A percentile compares a stretch with the other conserved stretches of the same genome.
Conservation (phyloP, 2,888 invertebrate genomes). For the Orgyia antiqua region DNA sequence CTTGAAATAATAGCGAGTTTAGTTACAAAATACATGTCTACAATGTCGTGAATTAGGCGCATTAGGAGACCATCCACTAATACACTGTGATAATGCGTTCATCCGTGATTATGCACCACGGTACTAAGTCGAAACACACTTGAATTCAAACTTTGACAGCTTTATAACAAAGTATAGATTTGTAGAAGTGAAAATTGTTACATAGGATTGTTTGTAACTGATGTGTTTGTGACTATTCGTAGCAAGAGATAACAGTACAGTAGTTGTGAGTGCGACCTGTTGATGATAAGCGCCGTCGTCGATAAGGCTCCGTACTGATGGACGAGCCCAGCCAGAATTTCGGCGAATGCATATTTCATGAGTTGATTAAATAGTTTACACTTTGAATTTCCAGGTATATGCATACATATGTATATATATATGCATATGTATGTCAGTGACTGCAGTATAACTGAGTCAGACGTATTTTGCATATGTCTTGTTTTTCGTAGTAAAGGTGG, state of each 20-base stretch:
- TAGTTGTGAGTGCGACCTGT: slow-evolving; percentile 72
- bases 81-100: slow-evolving; percentile 71
- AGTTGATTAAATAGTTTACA: slow-evolving; percentile 76
- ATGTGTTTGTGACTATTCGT: slow-evolving; percentile 58
- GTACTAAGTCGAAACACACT: slow-evolving; percentile 9
- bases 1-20: slow-evolving; percentile 46
- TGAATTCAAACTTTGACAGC: slow-evolving; percentile 22
- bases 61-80: slow-evolving; percentile 64
- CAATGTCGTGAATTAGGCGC: slow-evolving; percentile 72
- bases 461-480: background rate
- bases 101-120: slow-evolving; percentile 56
- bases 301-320: slow-evolving; percentile 69
- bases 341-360: slow-evolving; percentile 76
- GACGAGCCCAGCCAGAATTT: slow-evolving; percentile 69
- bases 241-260: slow-evolving; percentile 74
- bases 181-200: slow-evolving; percentile 6
- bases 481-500: no score
- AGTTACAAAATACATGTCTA: slow-evolving; percentile 54
- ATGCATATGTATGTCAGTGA: slow-evolving; percentile 38
- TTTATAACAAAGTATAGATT: slow-evolving; percentile 22
- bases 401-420: slow-evolving; percentile 38
- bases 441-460: slow-evolving; percentile 29
- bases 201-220: slow-evolving; percentile 36
- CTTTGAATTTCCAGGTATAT: slow-evolving; percentile 53
- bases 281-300: slow-evolving; percentile 75